Evolutionary conservation across 1,140 invertebrate species (phyloP), one percentile per base, ranked within the genome.

Genomic region (Pantala flavescens): DNA sequence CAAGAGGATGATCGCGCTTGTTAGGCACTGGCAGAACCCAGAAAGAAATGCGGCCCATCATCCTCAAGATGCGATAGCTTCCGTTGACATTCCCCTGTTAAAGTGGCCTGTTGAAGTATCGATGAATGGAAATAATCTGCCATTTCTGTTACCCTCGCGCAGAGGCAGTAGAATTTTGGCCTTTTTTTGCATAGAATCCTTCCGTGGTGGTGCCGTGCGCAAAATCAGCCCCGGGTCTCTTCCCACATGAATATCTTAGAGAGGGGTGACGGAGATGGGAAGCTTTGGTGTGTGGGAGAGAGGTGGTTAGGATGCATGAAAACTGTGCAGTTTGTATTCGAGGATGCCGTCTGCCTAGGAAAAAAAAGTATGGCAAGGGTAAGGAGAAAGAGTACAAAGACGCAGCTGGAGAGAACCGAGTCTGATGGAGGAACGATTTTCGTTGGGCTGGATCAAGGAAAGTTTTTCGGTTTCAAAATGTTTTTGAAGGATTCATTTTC

Each of bases 171-270:
- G 49, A 63, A 7, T 63, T 63, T 63, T 12, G 49, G 49, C 12
- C 14, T 63, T 19, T 63, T 49, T 63, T 63, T 63, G 14, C 12
- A 3, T 63, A 7, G 16, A 16, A 63, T 19, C 49, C 49, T 12
- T 63, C 49, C 49, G 49, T 21, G 49, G 49, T 63, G 5, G 49
- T 19, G 49, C 5, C 49, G 49, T 63, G 49, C 12, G 49, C 49
- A 63, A 63, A 63, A 63, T 63, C 49, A 12, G 49, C 14, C 49
- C 49, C 49, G 14, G 49, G 49, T 63, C 49, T 12, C 49, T 63
- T 63, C 49, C 49, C n/a, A 63, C 49, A 21, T 63, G 49, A 63
- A 63, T 63, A 63, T 63, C 49, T 63, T 63, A 63, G 49, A 63
- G 49, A 36, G 49, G 49, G 49, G 49, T 19, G 49, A 12, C 49